These are phyloP conservation scores for Drosophila yakuba DNA, from an alignment of 1,140 invertebrate genomes.

Conservation along the genomic window DNA sequence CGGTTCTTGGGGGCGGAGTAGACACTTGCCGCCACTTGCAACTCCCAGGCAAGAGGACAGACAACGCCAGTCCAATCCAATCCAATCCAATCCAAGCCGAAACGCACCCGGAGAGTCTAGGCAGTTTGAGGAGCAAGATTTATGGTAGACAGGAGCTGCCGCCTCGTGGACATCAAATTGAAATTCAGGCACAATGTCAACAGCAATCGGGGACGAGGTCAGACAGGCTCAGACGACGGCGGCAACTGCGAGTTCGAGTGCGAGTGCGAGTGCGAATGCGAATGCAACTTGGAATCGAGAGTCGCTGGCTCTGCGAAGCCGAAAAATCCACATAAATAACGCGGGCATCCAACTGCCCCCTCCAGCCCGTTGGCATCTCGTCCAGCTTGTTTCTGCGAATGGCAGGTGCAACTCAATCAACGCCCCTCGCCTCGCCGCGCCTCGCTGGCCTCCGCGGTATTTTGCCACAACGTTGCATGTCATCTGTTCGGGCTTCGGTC, in stretches of 20 bases:
- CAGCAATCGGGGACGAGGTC: slow-evolving; percentile 53
- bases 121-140: slow-evolving; percentile 48
- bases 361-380: slow-evolving; percentile 7
- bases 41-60: not conserved
- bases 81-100: slow-evolving; percentile 23
- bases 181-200: slow-evolving; percentile 79
- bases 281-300: slow-evolving; percentile 14
- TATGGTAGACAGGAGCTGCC: slow-evolving; percentile 65
- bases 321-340: slow-evolving; percentile 79
- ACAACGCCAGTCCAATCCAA: slow-evolving; percentile 8
- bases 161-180: slow-evolving; percentile 67
- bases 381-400: slow-evolving; percentile 79
- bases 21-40: slow-evolving; percentile 16
- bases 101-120: slow-evolving; percentile 25
- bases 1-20: slow-evolving; percentile 20
- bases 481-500: slow-evolving; percentile 41
- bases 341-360: slow-evolving; percentile 40
- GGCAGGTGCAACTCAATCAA: slow-evolving; percentile 83
- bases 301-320: slow-evolving; percentile 30
- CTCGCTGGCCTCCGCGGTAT: slow-evolving; percentile 3
- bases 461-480: slow-evolving; percentile 54
- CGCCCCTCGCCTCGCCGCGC: slow-evolving; percentile 22
- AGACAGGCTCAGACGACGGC: slow-evolving; percentile 30
- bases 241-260: not conserved
- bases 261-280: not conserved